Percentiles rank a stretch among this genome's conserved stretches.
Conservation (phyloP, 2,888 invertebrate species). For the Drosophila borborema region DNA sequence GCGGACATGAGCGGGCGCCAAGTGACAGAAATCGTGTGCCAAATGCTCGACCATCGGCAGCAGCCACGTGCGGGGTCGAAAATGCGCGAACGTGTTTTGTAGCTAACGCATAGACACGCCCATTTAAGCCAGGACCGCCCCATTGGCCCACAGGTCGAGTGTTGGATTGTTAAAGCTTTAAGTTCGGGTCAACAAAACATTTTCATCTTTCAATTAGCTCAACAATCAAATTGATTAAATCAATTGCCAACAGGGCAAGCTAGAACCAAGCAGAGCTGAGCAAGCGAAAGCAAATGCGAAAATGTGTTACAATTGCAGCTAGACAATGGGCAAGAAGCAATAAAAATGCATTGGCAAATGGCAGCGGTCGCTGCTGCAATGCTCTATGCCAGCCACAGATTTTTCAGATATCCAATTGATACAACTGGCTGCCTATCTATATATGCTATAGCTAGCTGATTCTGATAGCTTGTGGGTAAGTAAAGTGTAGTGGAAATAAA, state of each 20-base stretch:
- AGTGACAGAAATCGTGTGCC: slow-evolving; percentile 58
- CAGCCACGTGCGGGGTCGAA: slow-evolving; percentile 46
- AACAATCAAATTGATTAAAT: slow-evolving; percentile 60
- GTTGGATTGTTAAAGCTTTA: slow-evolving; percentile 25
- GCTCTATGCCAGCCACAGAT: background rate
- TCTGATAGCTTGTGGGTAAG: no score
- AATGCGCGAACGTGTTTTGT: slow-evolving; percentile 30
- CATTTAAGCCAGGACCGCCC: slow-evolving; percentile 1
- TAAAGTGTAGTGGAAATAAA: no score
- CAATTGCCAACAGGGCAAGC: slow-evolving; percentile 51
- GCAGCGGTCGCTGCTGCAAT: background rate
- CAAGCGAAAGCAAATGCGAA: slow-evolving; percentile 12
- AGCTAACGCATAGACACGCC: slow-evolving; percentile 21
- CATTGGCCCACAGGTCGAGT: slow-evolving; percentile 1
- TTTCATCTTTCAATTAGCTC: slow-evolving; percentile 58
- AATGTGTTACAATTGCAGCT: slow-evolving; percentile 23
- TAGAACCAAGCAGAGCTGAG: background rate
- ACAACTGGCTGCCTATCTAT: no score
- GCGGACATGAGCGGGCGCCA: slow-evolving; percentile 58
- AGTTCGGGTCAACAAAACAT: slow-evolving; percentile 11
- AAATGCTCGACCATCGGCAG: slow-evolving; percentile 24
- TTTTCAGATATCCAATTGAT: no score
- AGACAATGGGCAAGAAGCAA: slow-evolving; percentile 16
- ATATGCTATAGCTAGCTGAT: no score
- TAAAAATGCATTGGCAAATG: background rate